phyloP scores from a whole-genome alignment of 2,113 vertebrate species.

The Spea multiplicata region DNA sequence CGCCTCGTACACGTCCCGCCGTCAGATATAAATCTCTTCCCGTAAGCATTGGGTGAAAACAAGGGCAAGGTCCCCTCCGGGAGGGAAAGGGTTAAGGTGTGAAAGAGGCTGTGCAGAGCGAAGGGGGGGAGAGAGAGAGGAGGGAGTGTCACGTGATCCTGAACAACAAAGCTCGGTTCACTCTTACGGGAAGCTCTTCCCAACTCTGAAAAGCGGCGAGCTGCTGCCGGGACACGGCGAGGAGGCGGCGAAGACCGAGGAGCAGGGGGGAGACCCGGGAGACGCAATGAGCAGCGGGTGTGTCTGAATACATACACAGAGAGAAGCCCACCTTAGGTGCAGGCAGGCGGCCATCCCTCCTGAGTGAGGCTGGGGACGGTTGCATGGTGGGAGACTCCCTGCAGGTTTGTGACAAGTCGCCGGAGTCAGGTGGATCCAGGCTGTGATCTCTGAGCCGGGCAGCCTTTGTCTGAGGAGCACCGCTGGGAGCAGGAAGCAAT shows the following conservation, averaged over 20 bases:
- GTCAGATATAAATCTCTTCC: too few species aligned
- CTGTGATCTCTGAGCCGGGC: background rate
- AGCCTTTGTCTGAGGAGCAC: background rate
- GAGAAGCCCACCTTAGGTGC: conserved; percentile 3
- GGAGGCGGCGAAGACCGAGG: too few species aligned
- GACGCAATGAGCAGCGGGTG: background rate
- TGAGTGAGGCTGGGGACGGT: background rate
- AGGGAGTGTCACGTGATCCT: conserved; percentile 16
- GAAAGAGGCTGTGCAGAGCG: background rate
- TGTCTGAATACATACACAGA: background rate
- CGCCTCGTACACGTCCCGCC: too few species aligned
- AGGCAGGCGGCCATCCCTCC: background rate
- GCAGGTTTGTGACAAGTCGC: background rate
- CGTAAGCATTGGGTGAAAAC: background rate
- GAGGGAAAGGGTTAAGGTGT: background rate
- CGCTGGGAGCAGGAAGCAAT: conserved; percentile 44
- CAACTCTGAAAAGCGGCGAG: background rate
- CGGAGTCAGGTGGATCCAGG: background rate
- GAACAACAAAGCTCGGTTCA: background rate
- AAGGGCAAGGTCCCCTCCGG: background rate
- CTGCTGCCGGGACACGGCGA: background rate
- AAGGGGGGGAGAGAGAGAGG: background rate
- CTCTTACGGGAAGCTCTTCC: conserved; percentile 41
- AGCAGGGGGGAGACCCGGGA: background rate
- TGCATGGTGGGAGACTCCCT: background rate